Evolutionary conservation across 2,113 vertebrate species (phyloP).

Genomic region (Picathartes gymnocephalus): DNA sequence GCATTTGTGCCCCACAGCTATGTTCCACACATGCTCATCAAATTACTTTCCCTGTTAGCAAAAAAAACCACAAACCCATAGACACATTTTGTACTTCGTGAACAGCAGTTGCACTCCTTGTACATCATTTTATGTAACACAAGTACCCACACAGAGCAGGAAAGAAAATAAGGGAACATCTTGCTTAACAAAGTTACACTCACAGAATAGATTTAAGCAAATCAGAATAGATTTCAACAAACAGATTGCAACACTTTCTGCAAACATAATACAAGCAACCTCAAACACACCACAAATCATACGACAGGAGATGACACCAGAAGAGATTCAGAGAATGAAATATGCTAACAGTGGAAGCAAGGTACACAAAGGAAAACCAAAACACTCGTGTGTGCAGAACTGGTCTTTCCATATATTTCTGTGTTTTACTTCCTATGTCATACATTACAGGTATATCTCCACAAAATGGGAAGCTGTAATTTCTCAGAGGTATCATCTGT

Average conservation of each 20-base stretch:
- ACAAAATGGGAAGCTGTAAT: not conserved
- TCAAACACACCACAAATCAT: not conserved
- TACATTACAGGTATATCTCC: not conserved
- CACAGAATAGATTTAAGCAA: slow-evolving; percentile 18
- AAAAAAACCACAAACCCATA: not conserved
- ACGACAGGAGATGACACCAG: not conserved
- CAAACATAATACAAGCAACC: slow-evolving; percentile 30
- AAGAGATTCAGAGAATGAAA: slow-evolving; percentile 24
- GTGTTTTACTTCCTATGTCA: not conserved
- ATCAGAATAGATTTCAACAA: slow-evolving; percentile 20
- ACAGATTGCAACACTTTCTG: not conserved
- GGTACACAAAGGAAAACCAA: not conserved
- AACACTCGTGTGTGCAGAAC: not conserved
- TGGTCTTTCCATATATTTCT: not conserved
- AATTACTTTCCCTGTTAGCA: slow-evolving; percentile 51
- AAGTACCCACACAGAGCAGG: slow-evolving; percentile 15
- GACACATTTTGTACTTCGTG: not conserved
- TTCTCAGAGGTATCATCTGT: not conserved
- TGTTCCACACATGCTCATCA: not conserved
- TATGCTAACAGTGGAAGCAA: not conserved
- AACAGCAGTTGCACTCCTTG: slow-evolving; percentile 25
- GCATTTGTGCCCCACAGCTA: not conserved
- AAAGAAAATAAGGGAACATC: slow-evolving; percentile 15
- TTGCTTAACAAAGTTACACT: not conserved
- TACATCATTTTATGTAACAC: not conserved